Base-by-base conservation (phyloP, 2,113 vertebrate species). In the Nyctereutes procyonoides region DNA sequence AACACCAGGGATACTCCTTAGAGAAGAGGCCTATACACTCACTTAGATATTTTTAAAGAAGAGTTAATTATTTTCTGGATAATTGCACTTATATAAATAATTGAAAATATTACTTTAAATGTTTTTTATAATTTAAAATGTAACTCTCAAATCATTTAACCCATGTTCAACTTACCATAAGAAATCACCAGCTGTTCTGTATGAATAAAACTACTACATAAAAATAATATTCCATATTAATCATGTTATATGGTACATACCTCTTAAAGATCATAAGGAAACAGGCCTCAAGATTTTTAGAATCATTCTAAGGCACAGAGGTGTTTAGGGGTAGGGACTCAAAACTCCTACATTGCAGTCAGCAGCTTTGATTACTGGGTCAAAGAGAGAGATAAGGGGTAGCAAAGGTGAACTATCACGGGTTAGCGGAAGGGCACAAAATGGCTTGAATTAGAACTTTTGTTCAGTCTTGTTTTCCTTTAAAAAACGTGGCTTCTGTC, bases 21-120 rank as follows among this genome's bases (percentile, higher is more conserved):
- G 69, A 88, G 48, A 92, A 38, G 28, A 43, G 19, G 53, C 10
- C 32, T 93, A 51, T 20, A 2, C 8, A 8, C 8, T 2, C 1
- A 5, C 48, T 81, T 73, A 48, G 53, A 89, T 24, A 90, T 89
- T 96, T 96, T 88, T 32, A 81, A n/a, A 67, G 90, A 95, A 80
- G 56, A 93, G 28, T 76, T 80, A 86, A 55, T 65, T 62, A 89
- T 88, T 91, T 95, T 82, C 65, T 86, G 74, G 58, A 90, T 1
- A 56, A 76, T 22, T 89, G 3, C 58, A 87, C 32, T 79, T 89
- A 69, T 51, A 89, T 83, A 97, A 92, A 90, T 93, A 94, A 88
- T 56, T 32, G 51, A 19, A 85, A 94, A 30, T 85, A 89, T 88
- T 51, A 94, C 11, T 73, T 96, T 79, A 80, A 35, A 77, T 80